Evolutionary conservation across 2,113 vertebrate genomes (phyloP).

Genomic region (Tauraco erythrolophus): DNA sequence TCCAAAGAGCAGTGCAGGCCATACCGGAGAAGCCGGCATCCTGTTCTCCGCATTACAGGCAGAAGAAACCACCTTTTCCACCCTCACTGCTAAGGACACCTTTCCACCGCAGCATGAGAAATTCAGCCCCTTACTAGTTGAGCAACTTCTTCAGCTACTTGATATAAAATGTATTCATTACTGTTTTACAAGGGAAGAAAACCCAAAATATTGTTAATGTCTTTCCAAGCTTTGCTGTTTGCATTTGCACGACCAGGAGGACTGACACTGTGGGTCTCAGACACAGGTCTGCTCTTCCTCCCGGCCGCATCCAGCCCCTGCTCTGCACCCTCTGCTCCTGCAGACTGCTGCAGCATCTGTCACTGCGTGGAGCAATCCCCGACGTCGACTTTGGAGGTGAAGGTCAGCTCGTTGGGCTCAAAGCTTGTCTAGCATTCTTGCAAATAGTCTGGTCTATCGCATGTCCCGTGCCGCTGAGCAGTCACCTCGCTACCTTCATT

Average conservation of each 20-base stretch:
- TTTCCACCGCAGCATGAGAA: not conserved
- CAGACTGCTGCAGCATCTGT: not conserved
- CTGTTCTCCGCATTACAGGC: fast-evolving
- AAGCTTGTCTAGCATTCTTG: not conserved
- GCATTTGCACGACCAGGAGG: not conserved
- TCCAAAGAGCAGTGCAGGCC: not conserved
- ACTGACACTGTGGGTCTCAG: not conserved
- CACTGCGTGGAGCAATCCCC: fast-evolving
- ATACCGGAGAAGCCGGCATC: not conserved
- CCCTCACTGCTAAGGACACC: not conserved
- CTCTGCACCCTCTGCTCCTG: fast-evolving
- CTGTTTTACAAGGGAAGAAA: not conserved
- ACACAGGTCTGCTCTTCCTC: not conserved
- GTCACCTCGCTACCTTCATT: fast-evolving
- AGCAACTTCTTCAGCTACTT: not conserved
- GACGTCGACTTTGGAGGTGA: fast-evolving
- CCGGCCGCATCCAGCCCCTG: too few species aligned
- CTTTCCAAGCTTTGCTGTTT: not conserved
- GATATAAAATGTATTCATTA: not conserved
- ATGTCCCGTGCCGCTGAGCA: not conserved
- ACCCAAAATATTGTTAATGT: not conserved
- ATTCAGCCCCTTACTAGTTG: not conserved
- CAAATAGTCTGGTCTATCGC: not conserved
- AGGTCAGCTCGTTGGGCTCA: not conserved
- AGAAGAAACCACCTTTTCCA: not conserved